A percentile compares a stretch with the other conserved stretches of the same genome.
phyloP scores from a whole-genome alignment of 2,797 vertebrate species.

The Ambastaia sidthimunki region DNA sequence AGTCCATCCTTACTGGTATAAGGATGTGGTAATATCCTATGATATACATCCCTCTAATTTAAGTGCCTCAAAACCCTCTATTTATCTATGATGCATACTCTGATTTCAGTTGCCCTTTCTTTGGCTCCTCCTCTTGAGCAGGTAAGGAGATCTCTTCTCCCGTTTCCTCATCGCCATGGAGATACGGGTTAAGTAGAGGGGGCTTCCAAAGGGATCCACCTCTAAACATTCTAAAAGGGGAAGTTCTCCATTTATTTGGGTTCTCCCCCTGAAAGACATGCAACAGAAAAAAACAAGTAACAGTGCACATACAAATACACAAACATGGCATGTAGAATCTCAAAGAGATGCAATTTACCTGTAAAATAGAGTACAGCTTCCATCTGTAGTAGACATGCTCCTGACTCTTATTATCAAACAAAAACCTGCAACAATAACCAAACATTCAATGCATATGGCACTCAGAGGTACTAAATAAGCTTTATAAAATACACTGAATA shows the following conservation, averaged over 20 bases:
- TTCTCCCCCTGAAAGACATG: slow-evolving; percentile 75
- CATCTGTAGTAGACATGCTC: slow-evolving; percentile 85
- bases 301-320: not conserved
- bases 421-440: slow-evolving; percentile 73
- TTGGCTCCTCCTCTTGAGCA: slow-evolving; percentile 78
- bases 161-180: slow-evolving; percentile 70
- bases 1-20: no score
- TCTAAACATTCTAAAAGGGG: slow-evolving; percentile 81
- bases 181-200: slow-evolving; percentile 77
- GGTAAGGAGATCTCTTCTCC: slow-evolving; percentile 61
- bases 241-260: slow-evolving; percentile 77
- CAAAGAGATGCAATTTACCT: slow-evolving; percentile 65
- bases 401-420: slow-evolving; percentile 85
- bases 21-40: no score
- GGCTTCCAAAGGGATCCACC: slow-evolving; percentile 83
- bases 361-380: slow-evolving; percentile 83
- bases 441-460: slow-evolving; percentile 6
- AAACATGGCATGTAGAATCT: not conserved
- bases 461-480: not conserved
- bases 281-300: not conserved
- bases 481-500: not conserved
- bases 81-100: slow-evolving; percentile 74
- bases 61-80: not conserved
- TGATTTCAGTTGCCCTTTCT: slow-evolving; percentile 81
- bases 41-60: no score